Evolutionary conservation across 2,888 invertebrate species (phyloP).

Genomic region (Xestia c-nigrum): DNA sequence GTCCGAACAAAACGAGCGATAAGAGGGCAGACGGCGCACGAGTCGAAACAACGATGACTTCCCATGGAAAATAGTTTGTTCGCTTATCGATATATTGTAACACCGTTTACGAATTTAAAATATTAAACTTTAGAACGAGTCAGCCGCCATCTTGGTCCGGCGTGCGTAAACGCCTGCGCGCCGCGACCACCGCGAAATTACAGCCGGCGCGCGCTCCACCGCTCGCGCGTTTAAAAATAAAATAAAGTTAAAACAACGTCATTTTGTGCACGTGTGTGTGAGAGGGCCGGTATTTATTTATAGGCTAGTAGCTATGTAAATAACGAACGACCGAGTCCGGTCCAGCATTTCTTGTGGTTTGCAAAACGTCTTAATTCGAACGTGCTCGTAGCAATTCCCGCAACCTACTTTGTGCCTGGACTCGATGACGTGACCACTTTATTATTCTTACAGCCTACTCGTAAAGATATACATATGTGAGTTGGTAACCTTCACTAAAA

Average conservation of each 20-base stretch:
- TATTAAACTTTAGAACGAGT: constrained; percentile 77
- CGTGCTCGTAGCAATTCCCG: constrained; percentile 71
- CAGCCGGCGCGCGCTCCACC: constrained; percentile 85
- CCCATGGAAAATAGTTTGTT: constrained; percentile 74
- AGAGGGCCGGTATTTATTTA: constrained; percentile 89
- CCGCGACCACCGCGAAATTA: constrained; percentile 90
- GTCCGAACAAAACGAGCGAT: constrained; percentile 76
- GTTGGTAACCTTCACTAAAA: constrained; percentile 57
- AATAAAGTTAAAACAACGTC: constrained; percentile 90
- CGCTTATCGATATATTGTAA: constrained; percentile 74
- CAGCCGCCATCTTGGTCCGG: constrained; percentile 86
- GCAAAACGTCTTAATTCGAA: constrained; percentile 88
- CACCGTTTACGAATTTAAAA: constrained; percentile 76
- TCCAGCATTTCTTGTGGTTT: constrained; percentile 86
- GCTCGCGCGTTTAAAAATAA: constrained; percentile 89
- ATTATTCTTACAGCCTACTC: constrained; percentile 61
- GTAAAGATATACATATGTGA: constrained; percentile 51
- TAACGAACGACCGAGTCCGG: constrained; percentile 83
- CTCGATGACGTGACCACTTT: constrained; percentile 62
- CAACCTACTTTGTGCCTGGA: constrained; percentile 73
- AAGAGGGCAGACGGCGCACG: constrained; percentile 70
- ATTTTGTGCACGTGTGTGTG: constrained; percentile 89
- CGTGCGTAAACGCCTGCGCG: constrained; percentile 89
- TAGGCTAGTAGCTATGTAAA: constrained; percentile 90
- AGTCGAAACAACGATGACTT: constrained; percentile 72